A percentile compares a stretch with the other conserved stretches of the same genome.
Evolutionary conservation across 2,888 invertebrate genomes (phyloP).

Genomic region (Coelinius sp.): DNA sequence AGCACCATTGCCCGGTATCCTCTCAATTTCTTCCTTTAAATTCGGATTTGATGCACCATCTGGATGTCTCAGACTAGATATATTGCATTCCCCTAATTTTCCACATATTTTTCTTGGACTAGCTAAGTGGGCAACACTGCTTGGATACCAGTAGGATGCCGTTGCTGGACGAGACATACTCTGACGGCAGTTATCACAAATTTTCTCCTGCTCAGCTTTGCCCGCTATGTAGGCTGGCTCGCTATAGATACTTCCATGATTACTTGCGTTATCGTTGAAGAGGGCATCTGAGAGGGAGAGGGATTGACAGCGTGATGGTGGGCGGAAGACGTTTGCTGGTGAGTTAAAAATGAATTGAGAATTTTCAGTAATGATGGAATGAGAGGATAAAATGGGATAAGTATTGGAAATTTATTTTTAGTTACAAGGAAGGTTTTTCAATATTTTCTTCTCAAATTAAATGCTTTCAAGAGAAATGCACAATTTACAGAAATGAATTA

Average conservation of each 20-base stretch:
- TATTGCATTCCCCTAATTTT: constrained; percentile 73
- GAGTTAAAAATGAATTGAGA: constrained; percentile 46
- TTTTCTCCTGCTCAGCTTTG: constrained; percentile 77
- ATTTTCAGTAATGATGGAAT: background rate
- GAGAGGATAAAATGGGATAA: too few species aligned
- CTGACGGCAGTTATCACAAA: constrained; percentile 83
- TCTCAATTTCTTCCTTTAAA: constrained; percentile 78
- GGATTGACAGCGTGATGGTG: constrained; percentile 80
- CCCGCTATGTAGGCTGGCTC: constrained; percentile 82
- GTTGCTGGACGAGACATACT: constrained; percentile 80
- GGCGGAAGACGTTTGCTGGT: constrained; percentile 67
- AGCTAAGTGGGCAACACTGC: constrained; percentile 68
- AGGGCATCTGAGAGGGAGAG: constrained; percentile 80
- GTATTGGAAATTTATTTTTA: too few species aligned
- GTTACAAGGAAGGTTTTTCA: too few species aligned
- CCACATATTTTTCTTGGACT: constrained; percentile 80
- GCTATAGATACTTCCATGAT: constrained; percentile 88
- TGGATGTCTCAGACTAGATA: constrained; percentile 85
- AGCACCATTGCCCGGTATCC: constrained; percentile 77
- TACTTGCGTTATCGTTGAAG: constrained; percentile 78
- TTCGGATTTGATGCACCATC: constrained; percentile 96
- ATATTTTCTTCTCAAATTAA: background rate
- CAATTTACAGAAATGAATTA: background rate
- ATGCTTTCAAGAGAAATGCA: background rate
- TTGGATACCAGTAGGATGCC: constrained; percentile 77